Evolutionary conservation across 2,113 vertebrate species (phyloP), one percentile per base, ranked within the genome.

Genomic region (Pardalotus punctatus): DNA sequence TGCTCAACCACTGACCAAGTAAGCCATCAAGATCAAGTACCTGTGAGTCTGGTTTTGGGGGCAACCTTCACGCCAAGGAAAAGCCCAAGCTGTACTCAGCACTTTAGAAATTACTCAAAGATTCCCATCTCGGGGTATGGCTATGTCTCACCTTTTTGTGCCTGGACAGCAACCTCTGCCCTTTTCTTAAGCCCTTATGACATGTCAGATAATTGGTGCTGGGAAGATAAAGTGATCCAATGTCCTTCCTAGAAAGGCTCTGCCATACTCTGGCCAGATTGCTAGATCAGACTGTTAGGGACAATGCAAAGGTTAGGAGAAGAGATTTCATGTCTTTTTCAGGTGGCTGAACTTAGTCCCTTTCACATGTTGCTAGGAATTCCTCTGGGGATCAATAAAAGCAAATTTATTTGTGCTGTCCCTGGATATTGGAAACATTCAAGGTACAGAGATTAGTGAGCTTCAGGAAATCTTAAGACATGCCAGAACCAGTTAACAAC

Each of bases 41-140:
- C 40, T 45, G 76, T 71, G 93, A 86, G 48, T 88, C 79, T 93
- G 67, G 82, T 92, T 94, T 95, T 88, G 78, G 60, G 67, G 58
- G 40, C 47, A 90, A 22, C 27, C 33, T 90, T 86, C 42, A 31
- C 25, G 1, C 35, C 42, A 90, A 80, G 80, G 76, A 92, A 92
- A 80, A 92, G 47, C 71, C 88, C 35, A 67, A 70, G 51, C 51
- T 38, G 54, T 56, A 56, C 54, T 93, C 91, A 94, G 96, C 91
- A 70, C 67, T 88, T 94, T 29, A 54, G 64, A 83, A 71, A 88
- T 66, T 78, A 53, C 60, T 94, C 82, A 88, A 43, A 83, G 76
- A 81, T 81, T 90, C 56, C 51, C 51, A 71, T 83, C 76, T 42
- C 47, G 73, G 53, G 43, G 6, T 67, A 94, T 29, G 47, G 48